These are phyloP conservation scores for Zaprionus ghesquierei DNA, from an alignment of 1,140 invertebrate genomes.

Conservation along the genomic window DNA sequence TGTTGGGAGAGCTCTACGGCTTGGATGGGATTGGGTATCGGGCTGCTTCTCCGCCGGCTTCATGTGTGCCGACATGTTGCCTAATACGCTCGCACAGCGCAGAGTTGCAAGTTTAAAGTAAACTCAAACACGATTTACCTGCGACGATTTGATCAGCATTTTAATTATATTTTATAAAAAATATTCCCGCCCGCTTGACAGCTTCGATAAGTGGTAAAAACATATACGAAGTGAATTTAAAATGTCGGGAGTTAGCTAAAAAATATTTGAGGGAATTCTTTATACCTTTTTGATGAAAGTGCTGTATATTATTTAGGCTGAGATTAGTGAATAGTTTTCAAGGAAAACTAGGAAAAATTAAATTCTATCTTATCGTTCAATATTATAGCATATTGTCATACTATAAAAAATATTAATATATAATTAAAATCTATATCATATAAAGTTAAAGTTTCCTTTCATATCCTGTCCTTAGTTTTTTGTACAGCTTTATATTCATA, in stretches of 20 bases:
- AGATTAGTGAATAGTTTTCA: no score
- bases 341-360: no score
- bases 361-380: no score
- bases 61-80: neutral
- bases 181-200: constrained; percentile 2
- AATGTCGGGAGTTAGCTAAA: neutral
- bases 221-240: neutral
- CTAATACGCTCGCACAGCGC: constrained; percentile 14
- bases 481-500: no score
- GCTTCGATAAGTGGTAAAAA: constrained; percentile 1
- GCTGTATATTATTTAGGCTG: no score
- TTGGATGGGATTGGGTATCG: neutral
- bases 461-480: no score
- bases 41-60: neutral
- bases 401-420: no score
- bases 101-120: neutral
- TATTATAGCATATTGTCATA: no score
- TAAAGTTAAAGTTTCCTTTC: no score
- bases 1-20: neutral
- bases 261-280: neutral
- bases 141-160: neutral
- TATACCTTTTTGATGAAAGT: no score
- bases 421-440: no score
- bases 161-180: constrained; percentile 20
- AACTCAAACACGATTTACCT: neutral